Percentiles rank a stretch among this genome's conserved stretches.
phyloP scores from a whole-genome alignment of 1,140 invertebrate species.

The Drosophila nasuta region DNA sequence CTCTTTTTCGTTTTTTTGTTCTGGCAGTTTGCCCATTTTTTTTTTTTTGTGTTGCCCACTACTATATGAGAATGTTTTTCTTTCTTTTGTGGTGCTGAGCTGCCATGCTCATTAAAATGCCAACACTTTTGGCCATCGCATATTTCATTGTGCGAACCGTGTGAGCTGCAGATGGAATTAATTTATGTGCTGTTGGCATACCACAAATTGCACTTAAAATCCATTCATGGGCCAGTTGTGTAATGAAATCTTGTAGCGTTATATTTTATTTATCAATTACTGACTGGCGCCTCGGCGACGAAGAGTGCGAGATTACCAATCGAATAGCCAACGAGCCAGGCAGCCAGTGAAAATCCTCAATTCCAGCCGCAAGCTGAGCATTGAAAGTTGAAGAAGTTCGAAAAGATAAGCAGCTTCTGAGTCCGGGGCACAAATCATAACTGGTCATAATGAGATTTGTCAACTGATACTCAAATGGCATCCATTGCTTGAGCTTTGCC shows the following conservation, averaged over 20 bases:
- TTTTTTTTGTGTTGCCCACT: background rate
- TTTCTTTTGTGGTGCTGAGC: constrained; percentile 9
- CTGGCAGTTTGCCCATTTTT: constrained; percentile 29
- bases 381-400: constrained; percentile 30
- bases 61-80: background rate
- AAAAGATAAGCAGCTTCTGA: constrained; percentile 9
- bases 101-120: constrained; percentile 57
- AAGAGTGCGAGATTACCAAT: constrained; percentile 11
- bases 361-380: background rate
- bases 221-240: constrained; percentile 11
- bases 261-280: constrained; percentile 73
- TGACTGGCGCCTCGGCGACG: background rate
- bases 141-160: constrained; percentile 37
- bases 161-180: constrained; percentile 36
- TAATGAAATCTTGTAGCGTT: constrained; percentile 44
- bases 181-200: constrained; percentile 67
- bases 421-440: constrained; percentile 41
- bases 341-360: background rate
- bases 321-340: background rate
- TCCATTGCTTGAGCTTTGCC: constrained; percentile 10
- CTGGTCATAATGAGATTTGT: constrained; percentile 68
- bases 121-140: constrained; percentile 40
- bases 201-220: constrained; percentile 75
- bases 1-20: background rate
- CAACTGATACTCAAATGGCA: constrained; percentile 60